Evolutionary conservation across 2,113 vertebrate species (phyloP), one percentile per base, ranked within the genome.

Genomic region (Entosphenus tridentatus): DNA sequence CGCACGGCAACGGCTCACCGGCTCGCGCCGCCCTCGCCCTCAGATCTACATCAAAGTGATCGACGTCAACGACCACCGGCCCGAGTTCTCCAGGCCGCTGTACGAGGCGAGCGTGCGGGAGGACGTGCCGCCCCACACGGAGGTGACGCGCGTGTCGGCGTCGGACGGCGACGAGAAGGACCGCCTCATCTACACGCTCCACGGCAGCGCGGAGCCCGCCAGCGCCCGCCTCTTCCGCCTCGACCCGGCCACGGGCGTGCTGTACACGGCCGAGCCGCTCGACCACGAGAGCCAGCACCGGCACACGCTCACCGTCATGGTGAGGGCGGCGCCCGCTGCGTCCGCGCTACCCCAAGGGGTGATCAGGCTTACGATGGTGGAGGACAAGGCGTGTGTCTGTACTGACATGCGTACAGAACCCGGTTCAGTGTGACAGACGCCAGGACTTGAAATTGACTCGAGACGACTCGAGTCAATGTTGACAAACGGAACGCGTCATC

Each of bases 31-130:
- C 39, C 39, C 39, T 39, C 39, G 39, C 39, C 39, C 39, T 39
- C 70, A 96, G 93, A 86, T 98, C 72, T 81, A 87, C 73, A 83
- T 98, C 76, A 87, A 79, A 70, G 85, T 96, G 39, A 72, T 93
- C 76, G 93, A 98, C 82, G 86, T 85, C 77, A 98, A 98, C 11
- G 93, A 98, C 80, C 96, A 96, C 0, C 80, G 84, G 55, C 91
- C 93, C 2, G 77, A 89, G 75, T 96, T 96, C 79, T 89, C 88
- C 71, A 87, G 96, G 69, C 77, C 84, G 1, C 83, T 76, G 71
- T 96, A 96, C 1, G 88, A 93, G 3, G 82, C 92, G 72, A 84
- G 83, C 1, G 83, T 96, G 73, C 86, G 87, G 2, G 92, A 98
- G 75, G 93, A 96, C 67, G 83, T 86, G 39, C 84, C 83, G 12